Evolutionary conservation across 2,797 vertebrate genomes (phyloP).

Genomic region (Melanotaenia maccullochi): DNA sequence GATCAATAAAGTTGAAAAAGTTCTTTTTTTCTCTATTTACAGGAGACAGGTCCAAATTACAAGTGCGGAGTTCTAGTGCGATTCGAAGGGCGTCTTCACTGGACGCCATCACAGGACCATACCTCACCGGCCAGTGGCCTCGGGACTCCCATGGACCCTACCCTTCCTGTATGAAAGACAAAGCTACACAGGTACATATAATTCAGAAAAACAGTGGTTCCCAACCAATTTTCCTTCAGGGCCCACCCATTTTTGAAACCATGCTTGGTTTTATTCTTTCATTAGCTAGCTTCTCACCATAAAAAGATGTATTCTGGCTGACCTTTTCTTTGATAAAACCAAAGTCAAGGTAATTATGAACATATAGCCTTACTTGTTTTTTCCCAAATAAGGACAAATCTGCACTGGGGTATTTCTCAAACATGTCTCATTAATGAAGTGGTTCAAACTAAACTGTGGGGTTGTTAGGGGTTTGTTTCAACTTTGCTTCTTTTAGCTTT

Average conservation of each 20-base stretch:
- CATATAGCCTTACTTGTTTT: too few relatives aligned
- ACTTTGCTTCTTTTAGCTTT: background rate
- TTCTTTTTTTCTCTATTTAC: conserved; percentile 61
- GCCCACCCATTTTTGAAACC: too few relatives aligned
- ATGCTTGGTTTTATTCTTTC: too few relatives aligned
- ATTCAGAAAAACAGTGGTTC: background rate
- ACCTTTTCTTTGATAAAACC: too few relatives aligned
- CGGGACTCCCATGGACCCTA: conserved; percentile 91
- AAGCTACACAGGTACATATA: conserved; percentile 92
- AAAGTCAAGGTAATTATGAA: too few relatives aligned
- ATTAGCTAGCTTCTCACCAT: too few relatives aligned
- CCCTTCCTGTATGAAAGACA: conserved; percentile 96
- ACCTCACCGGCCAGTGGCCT: conserved; percentile 98
- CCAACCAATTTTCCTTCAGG: too few relatives aligned
- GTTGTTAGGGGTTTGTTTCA: background rate
- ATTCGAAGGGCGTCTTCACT: conserved; percentile 93
- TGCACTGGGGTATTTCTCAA: too few relatives aligned
- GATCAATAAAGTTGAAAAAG: background rate
- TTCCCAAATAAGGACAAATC: too few relatives aligned
- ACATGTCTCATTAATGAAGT: too few relatives aligned
- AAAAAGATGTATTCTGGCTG: too few relatives aligned
- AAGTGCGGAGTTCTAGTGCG: conserved; percentile 87
- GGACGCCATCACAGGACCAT: conserved; percentile 94
- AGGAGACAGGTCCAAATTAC: conserved; percentile 91
- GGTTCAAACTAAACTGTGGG: background rate